phyloP scores from a whole-genome alignment of 2,888 invertebrate species.

The Callyntrura guangdongensis region DNA sequence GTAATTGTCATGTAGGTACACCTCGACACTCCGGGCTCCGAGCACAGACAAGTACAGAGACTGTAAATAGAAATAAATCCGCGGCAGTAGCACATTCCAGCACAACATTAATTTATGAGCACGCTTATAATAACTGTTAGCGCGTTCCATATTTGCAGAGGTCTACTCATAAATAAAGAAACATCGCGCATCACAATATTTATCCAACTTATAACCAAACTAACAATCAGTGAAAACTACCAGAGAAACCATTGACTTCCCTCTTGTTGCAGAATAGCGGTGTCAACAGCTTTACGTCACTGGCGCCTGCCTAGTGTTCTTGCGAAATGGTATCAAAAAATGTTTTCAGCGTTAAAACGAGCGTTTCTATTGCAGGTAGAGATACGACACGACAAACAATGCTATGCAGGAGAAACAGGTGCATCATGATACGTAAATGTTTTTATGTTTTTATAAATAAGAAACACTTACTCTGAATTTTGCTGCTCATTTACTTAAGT shows the following conservation, averaged over 20 bases:
- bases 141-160: background rate
- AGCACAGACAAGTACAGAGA: too few relatives aligned
- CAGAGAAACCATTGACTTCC: conserved; percentile 59
- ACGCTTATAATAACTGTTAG: background rate
- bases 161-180: conserved; percentile 37
- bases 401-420: conserved; percentile 28
- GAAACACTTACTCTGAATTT: background rate
- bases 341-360: background rate
- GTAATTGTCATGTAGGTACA: too few relatives aligned
- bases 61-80: background rate
- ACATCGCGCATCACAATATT: background rate
- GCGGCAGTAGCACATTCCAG: background rate
- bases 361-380: conserved; percentile 39
- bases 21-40: too few relatives aligned
- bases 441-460: conserved; percentile 41
- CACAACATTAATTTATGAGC: conserved; percentile 1
- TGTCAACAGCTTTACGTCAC: background rate
- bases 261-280: conserved; percentile 8
- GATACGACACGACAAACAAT: conserved; percentile 33
- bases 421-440: background rate
- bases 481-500: conserved; percentile 36
- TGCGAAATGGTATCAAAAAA: conserved; percentile 38
- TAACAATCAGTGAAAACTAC: background rate
- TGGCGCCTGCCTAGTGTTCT: background rate
- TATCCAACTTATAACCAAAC: background rate